Conservation (phyloP, 2,113 vertebrate genomes). For the Psophia crepitans region DNA sequence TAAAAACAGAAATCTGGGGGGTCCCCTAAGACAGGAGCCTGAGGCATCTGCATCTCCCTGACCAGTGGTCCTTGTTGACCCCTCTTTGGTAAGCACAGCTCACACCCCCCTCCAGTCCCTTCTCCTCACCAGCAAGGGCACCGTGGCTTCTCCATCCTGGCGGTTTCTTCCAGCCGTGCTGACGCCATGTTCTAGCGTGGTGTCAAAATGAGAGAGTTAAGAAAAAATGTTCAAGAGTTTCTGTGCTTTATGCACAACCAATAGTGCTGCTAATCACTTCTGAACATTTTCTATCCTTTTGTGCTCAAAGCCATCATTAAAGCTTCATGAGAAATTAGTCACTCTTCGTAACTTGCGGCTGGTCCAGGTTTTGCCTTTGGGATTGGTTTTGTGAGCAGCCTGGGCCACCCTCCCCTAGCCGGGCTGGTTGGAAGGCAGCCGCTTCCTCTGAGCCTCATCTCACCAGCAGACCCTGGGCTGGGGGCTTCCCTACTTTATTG, state of each 20-base stretch:
- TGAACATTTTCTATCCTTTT: not conserved
- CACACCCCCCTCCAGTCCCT: not conserved
- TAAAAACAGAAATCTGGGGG: not conserved
- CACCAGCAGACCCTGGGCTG: not conserved
- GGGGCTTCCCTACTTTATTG: accelerated
- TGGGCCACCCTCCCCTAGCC: not conserved
- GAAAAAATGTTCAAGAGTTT: not conserved
- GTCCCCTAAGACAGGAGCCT: accelerated
- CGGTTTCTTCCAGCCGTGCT: not conserved
- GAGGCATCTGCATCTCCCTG: not conserved
- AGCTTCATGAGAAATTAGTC: not conserved
- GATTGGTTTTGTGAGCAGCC: not conserved
- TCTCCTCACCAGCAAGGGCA: not conserved
- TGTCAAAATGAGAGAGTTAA: not conserved
- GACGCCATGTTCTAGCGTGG: accelerated
- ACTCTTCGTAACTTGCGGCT: not conserved
- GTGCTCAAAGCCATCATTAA: not conserved
- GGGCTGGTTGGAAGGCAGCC: not conserved
- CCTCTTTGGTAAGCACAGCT: not conserved
- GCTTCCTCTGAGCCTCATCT: not conserved
- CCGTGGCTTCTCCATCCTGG: accelerated
- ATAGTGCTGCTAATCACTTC: not conserved
- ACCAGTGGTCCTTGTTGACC: not conserved
- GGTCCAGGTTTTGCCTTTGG: not conserved
- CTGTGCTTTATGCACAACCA: not conserved